Percentiles rank a stretch among this genome's conserved stretches.
Evolutionary conservation across 2,113 vertebrate genomes (phyloP).

Genomic region (Corythornis cristatus): DNA sequence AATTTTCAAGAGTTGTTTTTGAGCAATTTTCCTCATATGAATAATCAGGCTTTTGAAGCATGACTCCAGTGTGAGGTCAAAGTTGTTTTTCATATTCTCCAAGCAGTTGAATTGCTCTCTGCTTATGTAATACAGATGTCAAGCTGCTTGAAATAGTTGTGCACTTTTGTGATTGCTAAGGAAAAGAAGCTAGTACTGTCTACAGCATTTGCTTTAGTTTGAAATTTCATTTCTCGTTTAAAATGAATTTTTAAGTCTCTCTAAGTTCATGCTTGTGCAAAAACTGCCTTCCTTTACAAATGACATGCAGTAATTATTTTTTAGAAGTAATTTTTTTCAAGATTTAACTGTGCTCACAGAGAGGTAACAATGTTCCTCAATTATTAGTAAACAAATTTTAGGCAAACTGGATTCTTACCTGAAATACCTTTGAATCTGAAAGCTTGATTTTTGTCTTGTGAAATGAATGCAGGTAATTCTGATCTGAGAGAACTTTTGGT

Average conservation of each 20-base stretch:
- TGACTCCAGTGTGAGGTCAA: slow-evolving; percentile 68
- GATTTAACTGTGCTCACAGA: neutral
- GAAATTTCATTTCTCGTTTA: neutral
- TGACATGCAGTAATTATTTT: neutral
- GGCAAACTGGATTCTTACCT: neutral
- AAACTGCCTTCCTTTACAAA: neutral
- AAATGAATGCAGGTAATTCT: neutral
- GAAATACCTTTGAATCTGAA: neutral
- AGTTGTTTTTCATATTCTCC: slow-evolving; percentile 69
- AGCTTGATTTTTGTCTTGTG: neutral
- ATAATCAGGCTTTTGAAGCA: slow-evolving; percentile 65
- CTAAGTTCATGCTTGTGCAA: neutral
- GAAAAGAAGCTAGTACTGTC: neutral
- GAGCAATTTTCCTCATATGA: slow-evolving; percentile 50
- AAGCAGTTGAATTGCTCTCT: slow-evolving; percentile 66
- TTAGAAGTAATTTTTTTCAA: neutral
- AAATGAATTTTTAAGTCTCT: neutral
- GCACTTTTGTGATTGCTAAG: slow-evolving; percentile 42
- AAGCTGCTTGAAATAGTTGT: slow-evolving; percentile 61
- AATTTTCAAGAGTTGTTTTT: slow-evolving; percentile 59
- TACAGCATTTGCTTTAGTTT: neutral
- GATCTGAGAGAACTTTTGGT: neutral
- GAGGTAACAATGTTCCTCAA: neutral
- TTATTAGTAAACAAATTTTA: neutral
- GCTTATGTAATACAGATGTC: slow-evolving; percentile 75